Base-by-base conservation (phyloP, 2,113 vertebrate genomes). In the Microcebus griseorufus region DNA sequence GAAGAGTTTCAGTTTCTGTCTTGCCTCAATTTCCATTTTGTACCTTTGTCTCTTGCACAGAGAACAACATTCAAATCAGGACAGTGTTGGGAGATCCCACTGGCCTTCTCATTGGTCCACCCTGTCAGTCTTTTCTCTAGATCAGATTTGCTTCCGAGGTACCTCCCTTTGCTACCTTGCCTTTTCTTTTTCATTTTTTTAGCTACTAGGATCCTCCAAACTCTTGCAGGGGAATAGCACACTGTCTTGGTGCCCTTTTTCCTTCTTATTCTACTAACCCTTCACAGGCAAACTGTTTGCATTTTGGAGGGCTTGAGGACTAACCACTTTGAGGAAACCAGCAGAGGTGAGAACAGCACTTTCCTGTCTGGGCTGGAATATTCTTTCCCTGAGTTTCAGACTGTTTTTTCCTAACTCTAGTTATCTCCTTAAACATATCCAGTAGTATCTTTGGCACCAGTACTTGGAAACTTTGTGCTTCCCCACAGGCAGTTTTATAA, bases 391-490 rank as follows among this genome's bases (percentile, higher is more conserved):
- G 45, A 93, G 73, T 82, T 92, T 95, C 80, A 97, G 85, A 85
- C 58, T 60, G 3, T 60, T 92, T 78, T 93, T 95, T 85, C 27
- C 5, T 80, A n/a, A 69, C 53, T 88, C 51, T 83, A 70, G 65
- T 85, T 83, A 58, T 72, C 17, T 88, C 48, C 45, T 16, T 76
- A 93, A 72, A 29, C 32, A 70, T 67, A 93, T 87, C 45, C 64
- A 78, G 60, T n/a, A 95, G 58, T 95, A 62, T 95, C 45, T 78
- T 96, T 97, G 97, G 65, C 81, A 88, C 60, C 42, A 90, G 22
- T 90, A 73, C 27, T 85, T 96, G 84, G 67, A 96, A 96, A 96
- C 55, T 75, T 82, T 78, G 67, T 96, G 69, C 82, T 87, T 88
- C 70, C 67, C 55, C 32, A 92, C 11, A 88, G 81, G 53, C 82